These are phyloP conservation scores for Potamilus streckersoni DNA, from an alignment of 1,140 invertebrate species.

Conservation along the genomic window DNA sequence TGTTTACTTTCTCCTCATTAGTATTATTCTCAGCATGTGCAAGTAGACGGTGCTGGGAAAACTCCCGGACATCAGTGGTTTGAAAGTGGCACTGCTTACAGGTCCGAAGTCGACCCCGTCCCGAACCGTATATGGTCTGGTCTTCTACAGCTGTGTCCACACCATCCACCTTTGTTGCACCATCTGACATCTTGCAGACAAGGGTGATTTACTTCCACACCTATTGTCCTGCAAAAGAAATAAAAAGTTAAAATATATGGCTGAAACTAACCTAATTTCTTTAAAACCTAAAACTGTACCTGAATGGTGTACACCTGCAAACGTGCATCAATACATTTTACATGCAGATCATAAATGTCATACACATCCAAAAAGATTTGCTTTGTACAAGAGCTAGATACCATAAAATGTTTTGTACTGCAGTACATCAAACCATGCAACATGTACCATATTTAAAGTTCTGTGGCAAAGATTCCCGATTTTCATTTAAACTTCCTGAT, in stretches of 20 bases:
- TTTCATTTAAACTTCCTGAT: no score
- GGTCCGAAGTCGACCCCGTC: slow-evolving; percentile 39
- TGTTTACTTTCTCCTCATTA: slow-evolving; percentile 13
- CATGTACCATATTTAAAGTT: no score
- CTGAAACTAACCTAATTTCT: not conserved
- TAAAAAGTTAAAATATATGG: not conserved
- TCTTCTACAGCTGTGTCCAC: slow-evolving; percentile 19
- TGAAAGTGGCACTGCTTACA: slow-evolving; percentile 59
- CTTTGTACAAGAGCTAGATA: no score
- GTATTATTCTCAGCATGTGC: slow-evolving; percentile 51
- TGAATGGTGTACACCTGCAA: not conserved
- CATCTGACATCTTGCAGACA: slow-evolving; percentile 34
- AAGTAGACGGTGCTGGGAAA: slow-evolving; percentile 52
- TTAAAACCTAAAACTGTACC: not conserved
- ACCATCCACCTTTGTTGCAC: slow-evolving; percentile 24
- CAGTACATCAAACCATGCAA: no score
- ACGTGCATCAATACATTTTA: no score
- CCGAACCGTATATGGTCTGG: slow-evolving; percentile 11
- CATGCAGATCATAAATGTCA: no score
- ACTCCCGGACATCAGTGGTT: slow-evolving; percentile 54
- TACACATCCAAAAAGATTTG: no score
- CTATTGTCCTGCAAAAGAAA: slow-evolving; percentile 29
- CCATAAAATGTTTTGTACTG: no score
- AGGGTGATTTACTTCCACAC: slow-evolving; percentile 9
- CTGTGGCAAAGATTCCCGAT: no score